Base-by-base conservation (phyloP, 2,888 invertebrate genomes). In the Litoditis marina region DNA sequence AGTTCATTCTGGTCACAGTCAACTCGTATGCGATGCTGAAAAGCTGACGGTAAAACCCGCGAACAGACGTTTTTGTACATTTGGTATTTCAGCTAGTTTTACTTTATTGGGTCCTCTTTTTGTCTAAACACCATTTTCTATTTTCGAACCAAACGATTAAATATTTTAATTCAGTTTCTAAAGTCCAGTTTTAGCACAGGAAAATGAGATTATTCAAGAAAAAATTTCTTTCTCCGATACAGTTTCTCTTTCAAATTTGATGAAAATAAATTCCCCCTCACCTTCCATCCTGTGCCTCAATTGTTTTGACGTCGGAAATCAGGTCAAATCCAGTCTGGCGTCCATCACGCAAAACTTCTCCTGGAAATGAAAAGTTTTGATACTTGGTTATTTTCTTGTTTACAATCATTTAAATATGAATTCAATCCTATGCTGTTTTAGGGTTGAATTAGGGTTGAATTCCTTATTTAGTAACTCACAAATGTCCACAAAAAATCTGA, bases 311-410 rank as follows among this genome's bases (percentile, higher is more conserved):
- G 59, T 78, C 77, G 27, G 74, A 67, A 60, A 78, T 78, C 42
- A 76, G 68, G 63, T 78, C 78, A 63, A 78, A 78, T 34, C 78
- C 78, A 42, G 78, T 78, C 60, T 78, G 78, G 32, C 78, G 69
- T 31, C 78, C 78, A 55, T 78, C 78, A 32, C 78, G 73, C 31
- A 78, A 66, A 16, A 78, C 78, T 60, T 78, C 78, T 42, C 74
- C 68, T 66, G 49, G 19, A 63, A 44, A 39, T 30, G 16, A 4
- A 28, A 25, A 13, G 8, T 25, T 30, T 46, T 46, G n/a, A n/a
- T n/a, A n/a, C n/a, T n/a, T n/a, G n/a, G n/a, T n/a, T n/a, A n/a
- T n/a, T n/a, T n/a, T n/a, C n/a, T n/a, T n/a, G n/a, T n/a, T n/a
- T n/a, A n/a, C n/a, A n/a, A n/a, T n/a, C n/a, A n/a, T n/a, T n/a